Percentiles rank a stretch among this genome's conserved stretches.
Conservation (phyloP, 2,797 vertebrate species). For the Eurystomus glaucurus region DNA sequence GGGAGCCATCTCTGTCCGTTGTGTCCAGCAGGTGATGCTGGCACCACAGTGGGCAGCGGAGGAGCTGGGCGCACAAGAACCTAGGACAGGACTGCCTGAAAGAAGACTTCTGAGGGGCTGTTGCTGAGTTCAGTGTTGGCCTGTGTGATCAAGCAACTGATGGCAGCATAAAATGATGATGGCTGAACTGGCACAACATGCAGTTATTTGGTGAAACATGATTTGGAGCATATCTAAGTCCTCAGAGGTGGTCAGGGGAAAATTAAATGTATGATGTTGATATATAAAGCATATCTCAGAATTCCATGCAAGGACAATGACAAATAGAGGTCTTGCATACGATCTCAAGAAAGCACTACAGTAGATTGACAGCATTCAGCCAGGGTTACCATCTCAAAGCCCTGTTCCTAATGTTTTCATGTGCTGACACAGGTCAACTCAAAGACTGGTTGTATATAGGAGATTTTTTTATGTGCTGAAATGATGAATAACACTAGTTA, state of each 20-base stretch:
- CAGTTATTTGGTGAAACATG: not conserved
- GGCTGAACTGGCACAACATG: not conserved
- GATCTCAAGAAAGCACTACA: not conserved
- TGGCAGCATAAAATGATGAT: too few relatives aligned
- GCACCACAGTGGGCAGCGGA: too few relatives aligned
- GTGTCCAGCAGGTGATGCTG: too few relatives aligned
- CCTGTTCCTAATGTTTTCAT: not conserved
- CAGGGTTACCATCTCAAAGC: not conserved
- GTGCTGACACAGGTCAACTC: not conserved
- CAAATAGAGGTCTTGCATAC: not conserved
- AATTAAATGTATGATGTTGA: fast-evolving
- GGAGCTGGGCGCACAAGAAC: too few relatives aligned
- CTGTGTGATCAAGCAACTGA: too few relatives aligned
- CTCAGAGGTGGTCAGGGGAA: not conserved
- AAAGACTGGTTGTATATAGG: not conserved
- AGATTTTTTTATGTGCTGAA: not conserved
- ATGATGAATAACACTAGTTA: not conserved
- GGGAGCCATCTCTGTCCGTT: too few relatives aligned
- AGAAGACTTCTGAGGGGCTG: too few relatives aligned
- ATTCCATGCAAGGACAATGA: not conserved
- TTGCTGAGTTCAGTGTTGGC: too few relatives aligned
- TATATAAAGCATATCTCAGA: not conserved
- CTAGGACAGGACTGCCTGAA: too few relatives aligned
- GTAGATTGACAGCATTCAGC: not conserved
- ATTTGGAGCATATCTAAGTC: not conserved